phyloP scores from a whole-genome alignment of 2,113 vertebrate species.

The Scopus umbretta region DNA sequence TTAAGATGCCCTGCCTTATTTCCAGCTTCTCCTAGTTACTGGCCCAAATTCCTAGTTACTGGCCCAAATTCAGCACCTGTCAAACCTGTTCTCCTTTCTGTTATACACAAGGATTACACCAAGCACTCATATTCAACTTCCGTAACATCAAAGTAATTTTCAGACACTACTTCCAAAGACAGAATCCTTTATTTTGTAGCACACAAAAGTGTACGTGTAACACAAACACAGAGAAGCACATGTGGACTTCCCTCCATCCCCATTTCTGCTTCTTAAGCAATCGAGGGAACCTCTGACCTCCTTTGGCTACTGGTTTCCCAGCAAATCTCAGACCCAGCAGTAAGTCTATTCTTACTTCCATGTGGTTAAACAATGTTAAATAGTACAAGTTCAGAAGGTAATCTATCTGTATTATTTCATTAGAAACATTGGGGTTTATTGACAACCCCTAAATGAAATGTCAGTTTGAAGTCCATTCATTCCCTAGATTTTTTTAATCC shows the following conservation, averaged over 20 bases:
- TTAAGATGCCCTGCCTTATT: background rate
- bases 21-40: background rate
- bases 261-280: background rate
- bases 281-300: background rate
- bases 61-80: background rate
- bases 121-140: background rate
- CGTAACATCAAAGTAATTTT: background rate
- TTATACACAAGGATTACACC: background rate
- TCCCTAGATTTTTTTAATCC: background rate
- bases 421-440: background rate
- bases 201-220: background rate
- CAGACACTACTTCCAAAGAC: background rate
- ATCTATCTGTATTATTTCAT: background rate
- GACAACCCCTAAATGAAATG: background rate
- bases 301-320: background rate
- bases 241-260: background rate
- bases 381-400: background rate
- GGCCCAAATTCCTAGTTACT: background rate
- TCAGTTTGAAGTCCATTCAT: background rate
- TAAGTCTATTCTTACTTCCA: background rate
- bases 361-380: background rate
- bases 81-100: background rate
- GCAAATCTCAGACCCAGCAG: background rate
- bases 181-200: background rate
- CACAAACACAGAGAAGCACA: background rate